These are phyloP conservation scores for Athene noctua DNA, from an alignment of 2,113 vertebrate species.

Conservation along the genomic window DNA sequence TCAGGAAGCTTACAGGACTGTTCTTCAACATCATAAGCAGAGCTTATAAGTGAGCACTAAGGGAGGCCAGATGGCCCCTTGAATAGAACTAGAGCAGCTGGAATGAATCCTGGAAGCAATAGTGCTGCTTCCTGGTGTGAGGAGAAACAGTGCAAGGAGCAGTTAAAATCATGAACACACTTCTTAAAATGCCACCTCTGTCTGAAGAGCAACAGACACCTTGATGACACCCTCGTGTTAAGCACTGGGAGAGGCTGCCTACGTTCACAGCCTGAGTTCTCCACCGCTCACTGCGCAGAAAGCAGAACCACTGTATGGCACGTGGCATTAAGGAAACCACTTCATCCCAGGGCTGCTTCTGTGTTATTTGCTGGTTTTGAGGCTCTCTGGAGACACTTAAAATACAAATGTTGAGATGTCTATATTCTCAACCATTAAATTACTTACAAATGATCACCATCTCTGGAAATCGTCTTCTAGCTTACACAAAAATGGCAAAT, in stretches of 20 bases:
- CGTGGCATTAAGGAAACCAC: not conserved
- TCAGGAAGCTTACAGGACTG: not conserved
- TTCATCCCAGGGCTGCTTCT: slow-evolving; percentile 33
- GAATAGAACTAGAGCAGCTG: not conserved
- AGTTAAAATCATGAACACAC: not conserved
- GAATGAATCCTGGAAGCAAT: not conserved
- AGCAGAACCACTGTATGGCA: not conserved
- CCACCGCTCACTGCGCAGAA: rapidly evolving
- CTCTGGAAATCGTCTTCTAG: slow-evolving; percentile 57
- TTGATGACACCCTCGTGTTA: rapidly evolving
- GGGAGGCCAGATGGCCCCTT: not conserved
- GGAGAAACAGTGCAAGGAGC: not conserved
- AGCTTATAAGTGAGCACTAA: not conserved
- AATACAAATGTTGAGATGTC: slow-evolving; percentile 47
- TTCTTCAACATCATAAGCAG: not conserved
- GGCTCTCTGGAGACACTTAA: slow-evolving; percentile 58
- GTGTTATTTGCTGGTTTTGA: slow-evolving; percentile 40
- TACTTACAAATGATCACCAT: slow-evolving; percentile 33
- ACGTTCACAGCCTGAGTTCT: not conserved
- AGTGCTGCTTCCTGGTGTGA: rapidly evolving
- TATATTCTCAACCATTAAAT: slow-evolving; percentile 45
- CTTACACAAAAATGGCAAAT: slow-evolving; percentile 9
- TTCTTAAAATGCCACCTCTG: not conserved
- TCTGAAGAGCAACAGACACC: not conserved
- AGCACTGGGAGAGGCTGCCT: not conserved